phyloP scores from a whole-genome alignment of 1,140 invertebrate genomes.

The Schmidtea mediterranea region DNA sequence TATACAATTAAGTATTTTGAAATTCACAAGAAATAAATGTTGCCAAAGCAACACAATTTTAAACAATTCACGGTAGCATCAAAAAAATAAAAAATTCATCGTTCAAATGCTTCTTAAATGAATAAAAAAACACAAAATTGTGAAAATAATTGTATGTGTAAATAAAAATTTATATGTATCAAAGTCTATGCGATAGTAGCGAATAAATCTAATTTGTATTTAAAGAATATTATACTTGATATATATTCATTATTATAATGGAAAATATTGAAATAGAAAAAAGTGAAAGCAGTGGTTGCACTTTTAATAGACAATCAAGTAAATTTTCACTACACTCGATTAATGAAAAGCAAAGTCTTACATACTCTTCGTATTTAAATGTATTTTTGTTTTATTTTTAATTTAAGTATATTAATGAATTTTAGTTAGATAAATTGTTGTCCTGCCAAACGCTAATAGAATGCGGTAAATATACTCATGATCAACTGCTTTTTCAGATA shows the following conservation, averaged over 20 bases:
- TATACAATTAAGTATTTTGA: too few species aligned
- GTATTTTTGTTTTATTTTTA: conserved; percentile 8
- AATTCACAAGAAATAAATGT: too few species aligned
- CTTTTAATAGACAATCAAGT: conserved; percentile 2
- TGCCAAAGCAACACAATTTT: too few species aligned
- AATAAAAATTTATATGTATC: not conserved
- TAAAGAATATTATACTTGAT: too few species aligned
- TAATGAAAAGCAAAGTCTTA: not conserved
- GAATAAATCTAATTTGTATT: not conserved
- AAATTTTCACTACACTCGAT: not conserved
- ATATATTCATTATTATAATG: too few species aligned
- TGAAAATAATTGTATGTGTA: too few species aligned
- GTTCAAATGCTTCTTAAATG: too few species aligned
- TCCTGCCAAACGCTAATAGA: conserved; percentile 46
- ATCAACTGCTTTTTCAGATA: conserved; percentile 87
- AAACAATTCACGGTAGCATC: too few species aligned
- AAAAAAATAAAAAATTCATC: too few species aligned
- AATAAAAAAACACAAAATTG: too few species aligned
- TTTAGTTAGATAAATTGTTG: conserved; percentile 53
- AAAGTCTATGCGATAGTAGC: not conserved
- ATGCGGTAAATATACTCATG: conserved; percentile 47
- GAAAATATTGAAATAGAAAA: too few species aligned
- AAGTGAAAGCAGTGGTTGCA: not conserved
- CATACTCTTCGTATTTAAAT: conserved; percentile 5
- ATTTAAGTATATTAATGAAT: conserved; percentile 9